phyloP scores from a whole-genome alignment of 1,140 invertebrate genomes.

The Stenopsyche tienmushanensis region DNA sequence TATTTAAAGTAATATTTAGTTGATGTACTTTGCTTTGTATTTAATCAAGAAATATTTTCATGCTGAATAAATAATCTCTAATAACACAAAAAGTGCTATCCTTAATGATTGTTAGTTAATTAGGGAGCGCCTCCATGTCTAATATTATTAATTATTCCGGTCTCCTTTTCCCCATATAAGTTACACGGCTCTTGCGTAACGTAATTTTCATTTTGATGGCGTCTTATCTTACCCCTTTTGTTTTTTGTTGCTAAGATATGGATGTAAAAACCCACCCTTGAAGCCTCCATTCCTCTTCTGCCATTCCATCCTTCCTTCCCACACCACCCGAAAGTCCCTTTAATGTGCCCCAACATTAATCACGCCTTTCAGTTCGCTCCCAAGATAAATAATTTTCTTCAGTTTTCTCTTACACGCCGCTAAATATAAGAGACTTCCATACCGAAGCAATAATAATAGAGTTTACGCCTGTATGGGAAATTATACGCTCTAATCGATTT shows the following conservation, averaged over 20 bases:
- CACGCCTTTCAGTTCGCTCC: constrained; percentile 29
- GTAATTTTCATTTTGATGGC: constrained; percentile 33
- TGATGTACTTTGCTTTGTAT: no score
- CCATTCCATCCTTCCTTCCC: neutral
- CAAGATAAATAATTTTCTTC: constrained; percentile 38
- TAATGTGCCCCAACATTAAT: constrained; percentile 38
- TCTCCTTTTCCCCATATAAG: no score
- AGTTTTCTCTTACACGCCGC: constrained; percentile 28
- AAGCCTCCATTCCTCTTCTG: constrained; percentile 3
- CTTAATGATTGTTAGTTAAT: no score
- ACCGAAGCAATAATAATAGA: no score
- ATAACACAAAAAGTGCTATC: no score
- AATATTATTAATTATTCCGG: no score
- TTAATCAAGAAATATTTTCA: no score
- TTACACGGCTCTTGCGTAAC: constrained; percentile 12
- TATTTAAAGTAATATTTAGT: no score
- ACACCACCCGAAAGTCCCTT: constrained; percentile 14
- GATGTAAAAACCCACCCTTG: constrained; percentile 10
- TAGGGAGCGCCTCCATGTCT: no score
- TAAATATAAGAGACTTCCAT: neutral
- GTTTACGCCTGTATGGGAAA: no score
- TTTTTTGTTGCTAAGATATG: constrained; percentile 26
- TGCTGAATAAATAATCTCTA: no score
- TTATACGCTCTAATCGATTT: no score
- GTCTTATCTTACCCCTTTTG: constrained; percentile 30